Percentiles rank a stretch among this genome's conserved stretches.
Conservation (phyloP, 37 sponge, comb jelly and placozoan species). For the Spongilla lacustris region DNA sequence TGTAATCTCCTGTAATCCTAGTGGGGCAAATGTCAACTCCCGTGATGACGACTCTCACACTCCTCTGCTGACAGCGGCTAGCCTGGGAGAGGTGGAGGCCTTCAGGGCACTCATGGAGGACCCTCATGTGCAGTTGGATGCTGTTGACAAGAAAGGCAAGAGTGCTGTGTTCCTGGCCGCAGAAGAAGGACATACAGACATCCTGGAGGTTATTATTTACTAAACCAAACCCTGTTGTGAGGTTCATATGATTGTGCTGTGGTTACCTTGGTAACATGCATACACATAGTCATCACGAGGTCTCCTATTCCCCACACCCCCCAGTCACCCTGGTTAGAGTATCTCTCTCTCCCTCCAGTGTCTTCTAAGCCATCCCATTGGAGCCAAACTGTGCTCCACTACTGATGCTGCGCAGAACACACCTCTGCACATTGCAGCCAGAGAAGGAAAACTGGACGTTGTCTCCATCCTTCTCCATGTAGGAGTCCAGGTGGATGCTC, state of each 20-base stretch:
- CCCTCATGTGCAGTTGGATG: slow-evolving; percentile 41
- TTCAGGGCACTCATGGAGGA: slow-evolving; percentile 36
- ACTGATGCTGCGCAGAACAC: slow-evolving; percentile 72
- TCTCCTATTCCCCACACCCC: too few species aligned
- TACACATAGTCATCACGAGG: too few species aligned
- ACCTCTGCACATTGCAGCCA: slow-evolving; percentile 80
- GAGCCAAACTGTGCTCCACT: slow-evolving; percentile 43
- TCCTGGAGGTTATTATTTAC: slow-evolving; percentile 45
- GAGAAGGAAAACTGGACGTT: slow-evolving; percentile 67
- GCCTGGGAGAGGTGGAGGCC: slow-evolving; percentile 42
- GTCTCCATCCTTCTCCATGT: slow-evolving; percentile 35
- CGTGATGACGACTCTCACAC: slow-evolving; percentile 61
- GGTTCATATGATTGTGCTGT: too few species aligned
- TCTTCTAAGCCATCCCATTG: slow-evolving; percentile 13
- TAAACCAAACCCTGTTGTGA: not conserved
- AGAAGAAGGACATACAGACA: slow-evolving; percentile 28
- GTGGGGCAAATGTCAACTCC: slow-evolving; percentile 48
- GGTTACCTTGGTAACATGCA: too few species aligned
- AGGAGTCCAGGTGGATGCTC: slow-evolving; percentile 48
- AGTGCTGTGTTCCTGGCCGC: slow-evolving; percentile 61
- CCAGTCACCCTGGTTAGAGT: not conserved
- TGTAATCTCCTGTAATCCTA: not conserved
- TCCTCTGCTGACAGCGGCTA: slow-evolving; percentile 66
- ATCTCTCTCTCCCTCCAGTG: slow-evolving; percentile 5
- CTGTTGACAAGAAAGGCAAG: slow-evolving; percentile 66